Evolutionary conservation across 2,888 invertebrate genomes (phyloP).

Genomic region (Tridacna crocea): DNA sequence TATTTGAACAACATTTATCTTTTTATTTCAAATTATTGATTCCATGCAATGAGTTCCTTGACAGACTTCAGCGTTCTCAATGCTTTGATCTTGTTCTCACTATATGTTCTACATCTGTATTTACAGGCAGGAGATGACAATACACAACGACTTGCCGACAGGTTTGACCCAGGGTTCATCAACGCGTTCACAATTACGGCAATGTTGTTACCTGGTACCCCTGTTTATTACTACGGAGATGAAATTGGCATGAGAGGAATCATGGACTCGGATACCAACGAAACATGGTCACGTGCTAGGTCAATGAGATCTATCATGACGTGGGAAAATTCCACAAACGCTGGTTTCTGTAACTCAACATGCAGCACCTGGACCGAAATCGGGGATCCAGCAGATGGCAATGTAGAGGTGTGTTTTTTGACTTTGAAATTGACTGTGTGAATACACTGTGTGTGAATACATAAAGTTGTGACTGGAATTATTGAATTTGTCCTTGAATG

Average conservation of each 20-base stretch:
- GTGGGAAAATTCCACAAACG: slow-evolving; percentile 75
- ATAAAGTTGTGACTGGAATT: too few species aligned
- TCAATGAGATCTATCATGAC: slow-evolving; percentile 78
- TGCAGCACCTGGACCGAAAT: slow-evolving; percentile 66
- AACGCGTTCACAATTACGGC: slow-evolving; percentile 91
- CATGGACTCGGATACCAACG: not conserved
- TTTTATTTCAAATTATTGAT: too few species aligned
- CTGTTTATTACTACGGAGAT: slow-evolving; percentile 94
- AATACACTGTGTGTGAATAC: too few species aligned
- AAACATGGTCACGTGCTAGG: slow-evolving; percentile 49
- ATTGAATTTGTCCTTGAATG: too few species aligned
- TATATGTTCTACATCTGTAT: not conserved
- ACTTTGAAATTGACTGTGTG: too few species aligned
- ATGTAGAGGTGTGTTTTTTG: slow-evolving; percentile 69
- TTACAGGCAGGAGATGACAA: slow-evolving; percentile 72
- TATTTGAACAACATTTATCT: too few species aligned
- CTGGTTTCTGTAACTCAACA: slow-evolving; percentile 69
- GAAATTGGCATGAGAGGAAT: slow-evolving; percentile 90
- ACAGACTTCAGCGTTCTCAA: too few species aligned
- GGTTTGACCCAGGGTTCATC: slow-evolving; percentile 65
- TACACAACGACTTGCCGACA: slow-evolving; percentile 61
- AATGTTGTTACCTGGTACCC: slow-evolving; percentile 92
- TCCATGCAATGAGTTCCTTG: too few species aligned
- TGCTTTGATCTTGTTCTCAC: too few species aligned
- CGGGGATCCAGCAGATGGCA: slow-evolving; percentile 56